phyloP scores from a whole-genome alignment of 1,140 invertebrate species.

The Lepidurus packardi region DNA sequence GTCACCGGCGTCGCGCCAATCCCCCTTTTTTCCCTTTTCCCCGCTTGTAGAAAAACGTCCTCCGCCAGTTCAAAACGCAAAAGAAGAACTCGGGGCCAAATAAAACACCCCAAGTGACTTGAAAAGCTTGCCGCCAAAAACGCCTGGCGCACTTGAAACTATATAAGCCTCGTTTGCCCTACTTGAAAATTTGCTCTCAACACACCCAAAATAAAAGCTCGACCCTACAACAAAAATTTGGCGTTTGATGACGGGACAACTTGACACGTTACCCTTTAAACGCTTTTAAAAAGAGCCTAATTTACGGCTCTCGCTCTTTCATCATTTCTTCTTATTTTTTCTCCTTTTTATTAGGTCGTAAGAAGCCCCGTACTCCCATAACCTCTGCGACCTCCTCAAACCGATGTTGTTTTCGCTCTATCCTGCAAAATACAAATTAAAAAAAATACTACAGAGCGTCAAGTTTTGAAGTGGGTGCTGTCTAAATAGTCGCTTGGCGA shows the following conservation, averaged over 20 bases:
- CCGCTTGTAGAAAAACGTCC: neutral
- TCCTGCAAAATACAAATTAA: neutral
- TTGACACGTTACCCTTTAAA: neutral
- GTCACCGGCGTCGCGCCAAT: conserved; percentile 11
- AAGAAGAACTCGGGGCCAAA: too few species aligned
- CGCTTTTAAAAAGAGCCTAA: neutral
- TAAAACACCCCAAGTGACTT: neutral
- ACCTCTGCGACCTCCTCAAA: neutral
- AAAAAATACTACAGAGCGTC: neutral
- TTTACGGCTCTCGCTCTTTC: neutral
- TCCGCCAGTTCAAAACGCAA: too few species aligned
- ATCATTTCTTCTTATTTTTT: neutral
- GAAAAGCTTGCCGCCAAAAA: neutral
- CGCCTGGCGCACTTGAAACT: neutral
- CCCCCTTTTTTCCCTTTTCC: neutral
- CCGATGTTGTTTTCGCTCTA: neutral
- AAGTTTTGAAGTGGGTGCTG: too few species aligned
- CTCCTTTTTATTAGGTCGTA: neutral
- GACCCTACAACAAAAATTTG: neutral
- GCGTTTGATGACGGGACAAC: neutral
- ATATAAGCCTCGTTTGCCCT: neutral
- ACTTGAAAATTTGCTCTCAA: neutral
- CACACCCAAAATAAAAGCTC: neutral
- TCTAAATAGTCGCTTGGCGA: too few species aligned
- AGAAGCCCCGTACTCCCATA: neutral